Evolutionary conservation across 2,888 invertebrate genomes (phyloP), one percentile per base, ranked within the genome.

Genomic region (Cephus pygmeus): DNA sequence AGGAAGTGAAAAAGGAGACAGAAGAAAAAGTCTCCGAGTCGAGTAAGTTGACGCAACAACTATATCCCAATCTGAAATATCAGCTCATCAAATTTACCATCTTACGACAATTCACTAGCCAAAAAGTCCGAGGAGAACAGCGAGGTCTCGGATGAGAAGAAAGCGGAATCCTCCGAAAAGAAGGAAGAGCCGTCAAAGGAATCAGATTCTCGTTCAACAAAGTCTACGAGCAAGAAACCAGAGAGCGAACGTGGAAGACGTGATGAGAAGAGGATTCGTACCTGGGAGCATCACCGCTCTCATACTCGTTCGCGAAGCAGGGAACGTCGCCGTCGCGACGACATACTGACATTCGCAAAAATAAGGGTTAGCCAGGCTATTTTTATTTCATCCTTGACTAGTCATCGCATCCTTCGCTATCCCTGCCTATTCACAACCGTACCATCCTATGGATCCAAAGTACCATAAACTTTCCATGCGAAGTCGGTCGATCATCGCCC

Each of bases 321-420:
- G 79, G 93, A 93, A 76, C 92, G 92, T 77, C 91, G 93, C n/a
- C 93, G 94, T 73, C 93, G 94, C 12, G 92, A 92, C 82, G 96
- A 95, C 87, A 94, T 96, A 76, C 92, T 97, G 31, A 96, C 96
- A 1, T 96, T 96, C 90, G 95, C 95, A 76, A 96, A 96, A 92
- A 97, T 97, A 87, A 95, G 95, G 91, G 96, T 95, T 91, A 92
- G 91, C 89, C 23, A 56, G 56, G 56, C 56, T 56, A 56, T 56
- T 56, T 56, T 56, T 56, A 56, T 56, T 56, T 56, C 23, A 56
- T 56, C 56, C 56, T 56, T 56, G 56, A 56, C 23, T 56, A 56
- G 23, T 56, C 56, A 56, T 23, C 23, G 23, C 15, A 56, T 23
- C 56, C 56, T 56, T 56, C 23, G 56, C 23, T 56, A 23, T 56